phyloP scores from a whole-genome alignment of 2,797 vertebrate species.

The Rhynchonycteris naso region DNA sequence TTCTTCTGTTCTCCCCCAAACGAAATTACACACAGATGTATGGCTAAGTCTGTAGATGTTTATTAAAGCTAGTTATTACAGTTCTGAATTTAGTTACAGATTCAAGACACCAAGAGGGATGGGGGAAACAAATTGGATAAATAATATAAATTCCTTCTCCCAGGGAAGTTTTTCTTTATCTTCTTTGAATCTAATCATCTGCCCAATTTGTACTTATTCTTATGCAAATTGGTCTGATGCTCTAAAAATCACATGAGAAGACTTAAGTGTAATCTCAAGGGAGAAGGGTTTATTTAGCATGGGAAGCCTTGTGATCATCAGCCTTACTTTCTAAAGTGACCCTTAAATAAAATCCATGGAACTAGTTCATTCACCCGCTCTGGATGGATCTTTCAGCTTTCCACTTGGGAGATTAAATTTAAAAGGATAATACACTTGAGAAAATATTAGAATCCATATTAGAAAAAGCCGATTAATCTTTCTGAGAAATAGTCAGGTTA shows the following conservation, averaged over 20 bases:
- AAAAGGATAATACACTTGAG: slow-evolving; percentile 16
- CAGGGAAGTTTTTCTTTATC: slow-evolving; percentile 44
- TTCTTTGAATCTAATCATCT: slow-evolving; percentile 65
- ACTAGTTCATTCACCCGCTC: background rate
- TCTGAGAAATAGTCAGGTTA: background rate
- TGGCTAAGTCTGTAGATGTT: slow-evolving; percentile 60
- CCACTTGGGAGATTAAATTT: slow-evolving; percentile 1
- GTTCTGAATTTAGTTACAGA: slow-evolving; percentile 70
- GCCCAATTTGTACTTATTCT: slow-evolving; percentile 50
- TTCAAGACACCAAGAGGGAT: slow-evolving; percentile 35
- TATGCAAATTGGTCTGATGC: slow-evolving; percentile 24
- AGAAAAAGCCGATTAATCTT: slow-evolving; percentile 45
- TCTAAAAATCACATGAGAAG: slow-evolving; percentile 1
- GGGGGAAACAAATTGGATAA: background rate
- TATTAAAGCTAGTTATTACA: slow-evolving; percentile 64
- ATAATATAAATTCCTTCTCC: slow-evolving; percentile 48
- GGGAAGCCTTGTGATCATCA: background rate
- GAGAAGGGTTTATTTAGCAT: slow-evolving; percentile 4
- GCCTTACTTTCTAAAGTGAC: slow-evolving; percentile 15
- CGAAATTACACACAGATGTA: slow-evolving; percentile 59
- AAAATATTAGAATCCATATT: slow-evolving; percentile 7
- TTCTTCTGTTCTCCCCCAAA: slow-evolving; percentile 60
- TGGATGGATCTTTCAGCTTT: background rate
- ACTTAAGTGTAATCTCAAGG: background rate
- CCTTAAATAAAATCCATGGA: slow-evolving; percentile 14